These are phyloP conservation scores for Phalanger gymnotis DNA, from an alignment of 2,797 vertebrate species.

Conservation along the genomic window DNA sequence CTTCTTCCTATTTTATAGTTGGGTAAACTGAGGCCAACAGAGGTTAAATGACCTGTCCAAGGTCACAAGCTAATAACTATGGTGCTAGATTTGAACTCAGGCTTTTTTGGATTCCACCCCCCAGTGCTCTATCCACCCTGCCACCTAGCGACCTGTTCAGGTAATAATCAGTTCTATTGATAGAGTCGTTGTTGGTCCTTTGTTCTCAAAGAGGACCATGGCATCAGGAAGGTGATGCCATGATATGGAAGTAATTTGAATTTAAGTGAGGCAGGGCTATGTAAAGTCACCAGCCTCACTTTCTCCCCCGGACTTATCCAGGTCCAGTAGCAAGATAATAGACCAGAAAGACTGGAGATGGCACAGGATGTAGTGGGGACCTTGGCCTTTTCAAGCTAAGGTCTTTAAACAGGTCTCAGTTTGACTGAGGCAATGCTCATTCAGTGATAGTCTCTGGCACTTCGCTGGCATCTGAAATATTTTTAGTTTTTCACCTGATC, in stretches of 20 bases:
- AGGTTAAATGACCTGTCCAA: neutral
- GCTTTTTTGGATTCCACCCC: neutral
- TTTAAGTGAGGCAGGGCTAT: too few relatives aligned
- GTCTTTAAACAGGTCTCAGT: too few relatives aligned
- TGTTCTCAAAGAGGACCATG: too few relatives aligned
- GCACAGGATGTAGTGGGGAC: too few relatives aligned
- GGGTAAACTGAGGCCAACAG: neutral
- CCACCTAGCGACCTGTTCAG: neutral
- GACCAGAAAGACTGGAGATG: too few relatives aligned
- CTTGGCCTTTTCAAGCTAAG: too few relatives aligned
- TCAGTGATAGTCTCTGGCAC: neutral
- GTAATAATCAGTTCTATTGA: neutral
- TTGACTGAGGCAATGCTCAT: too few relatives aligned
- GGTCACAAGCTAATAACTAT: neutral
- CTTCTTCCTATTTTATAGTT: neutral
- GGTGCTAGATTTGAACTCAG: neutral
- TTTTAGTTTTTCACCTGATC: neutral
- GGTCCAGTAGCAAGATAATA: too few relatives aligned
- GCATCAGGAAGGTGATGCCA: too few relatives aligned
- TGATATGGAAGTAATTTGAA: too few relatives aligned
- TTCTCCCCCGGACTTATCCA: too few relatives aligned
- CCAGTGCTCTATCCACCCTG: neutral
- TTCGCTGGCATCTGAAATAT: neutral
- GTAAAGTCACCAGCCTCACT: too few relatives aligned
- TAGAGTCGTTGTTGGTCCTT: neutral